phyloP scores from a whole-genome alignment of 92 coral and sea anemone genomes.

The Phenganax subtilis region DNA sequence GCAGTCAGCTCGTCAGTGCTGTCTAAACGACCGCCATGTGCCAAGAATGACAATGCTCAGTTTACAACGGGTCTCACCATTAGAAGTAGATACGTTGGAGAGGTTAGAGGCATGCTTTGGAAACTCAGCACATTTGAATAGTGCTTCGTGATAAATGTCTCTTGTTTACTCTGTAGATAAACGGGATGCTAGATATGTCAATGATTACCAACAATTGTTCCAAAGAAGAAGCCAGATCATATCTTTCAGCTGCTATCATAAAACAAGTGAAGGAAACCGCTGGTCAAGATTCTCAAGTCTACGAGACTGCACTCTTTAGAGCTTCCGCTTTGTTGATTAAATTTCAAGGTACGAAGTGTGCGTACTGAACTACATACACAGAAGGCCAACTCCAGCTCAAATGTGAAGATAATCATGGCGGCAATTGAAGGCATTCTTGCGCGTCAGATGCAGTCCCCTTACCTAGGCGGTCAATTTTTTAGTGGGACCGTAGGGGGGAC shows the following conservation, averaged over 20 bases:
- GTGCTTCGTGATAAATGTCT: neutral
- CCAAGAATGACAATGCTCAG: slow-evolving; percentile 70
- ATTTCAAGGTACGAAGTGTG: slow-evolving; percentile 42
- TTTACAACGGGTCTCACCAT: slow-evolving; percentile 68
- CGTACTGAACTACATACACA: neutral
- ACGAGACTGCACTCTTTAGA: slow-evolving; percentile 79
- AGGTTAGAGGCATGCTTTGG: slow-evolving; percentile 43
- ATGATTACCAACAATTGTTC: slow-evolving; percentile 44
- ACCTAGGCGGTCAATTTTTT: no score
- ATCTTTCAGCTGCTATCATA: slow-evolving; percentile 52
- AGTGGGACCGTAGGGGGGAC: no score
- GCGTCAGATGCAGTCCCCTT: no score
- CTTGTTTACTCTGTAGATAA: slow-evolving; percentile 36
- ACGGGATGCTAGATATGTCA: slow-evolving; percentile 67
- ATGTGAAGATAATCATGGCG: no score
- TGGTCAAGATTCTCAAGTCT: slow-evolving; percentile 50
- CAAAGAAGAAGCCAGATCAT: slow-evolving; percentile 44
- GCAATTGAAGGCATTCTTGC: no score
- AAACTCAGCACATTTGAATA: neutral
- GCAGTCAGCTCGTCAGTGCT: slow-evolving; percentile 65
- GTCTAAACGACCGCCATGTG: slow-evolving; percentile 82
- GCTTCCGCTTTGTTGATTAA: slow-evolving; percentile 85
- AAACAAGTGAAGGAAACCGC: slow-evolving; percentile 60
- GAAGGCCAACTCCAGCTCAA: neutral
- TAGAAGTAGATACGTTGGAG: slow-evolving; percentile 83